These are phyloP conservation scores for Muntiacus muntjak DNA, from an alignment of 2,113 vertebrate species.

Conservation along the genomic window DNA sequence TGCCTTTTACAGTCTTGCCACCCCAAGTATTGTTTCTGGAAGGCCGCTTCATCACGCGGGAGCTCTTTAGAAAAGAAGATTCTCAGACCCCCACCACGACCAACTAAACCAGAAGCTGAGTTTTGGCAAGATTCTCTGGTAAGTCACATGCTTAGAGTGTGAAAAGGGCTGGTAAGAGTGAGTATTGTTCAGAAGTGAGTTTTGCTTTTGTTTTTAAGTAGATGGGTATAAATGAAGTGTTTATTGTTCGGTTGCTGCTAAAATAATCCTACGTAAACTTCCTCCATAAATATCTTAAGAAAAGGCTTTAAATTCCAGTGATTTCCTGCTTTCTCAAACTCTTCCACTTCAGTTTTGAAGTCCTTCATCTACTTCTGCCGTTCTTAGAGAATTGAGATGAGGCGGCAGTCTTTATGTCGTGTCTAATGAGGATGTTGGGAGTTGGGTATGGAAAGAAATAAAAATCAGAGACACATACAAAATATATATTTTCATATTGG, in stretches of 20 bases:
- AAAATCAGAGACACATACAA: not conserved
- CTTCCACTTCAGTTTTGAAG: not conserved
- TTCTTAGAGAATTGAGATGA: not conserved
- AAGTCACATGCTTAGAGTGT: not conserved
- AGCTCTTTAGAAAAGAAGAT: not conserved
- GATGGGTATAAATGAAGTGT: not conserved
- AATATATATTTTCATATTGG: not conserved
- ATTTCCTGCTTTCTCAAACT: not conserved
- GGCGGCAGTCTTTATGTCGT: not conserved
- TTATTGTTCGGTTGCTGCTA: not conserved
- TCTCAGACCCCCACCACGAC: rapidly evolving
- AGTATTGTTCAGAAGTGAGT: not conserved
- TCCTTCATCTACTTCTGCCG: not conserved
- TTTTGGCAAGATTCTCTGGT: not conserved
- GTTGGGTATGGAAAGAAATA: not conserved
- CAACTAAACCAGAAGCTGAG: not conserved
- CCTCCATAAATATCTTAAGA: not conserved
- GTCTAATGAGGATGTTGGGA: not conserved
- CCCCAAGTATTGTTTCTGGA: rapidly evolving
- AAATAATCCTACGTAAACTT: not conserved
- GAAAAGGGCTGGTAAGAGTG: rapidly evolving
- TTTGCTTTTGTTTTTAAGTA: not conserved
- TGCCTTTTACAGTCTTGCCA: not conserved
- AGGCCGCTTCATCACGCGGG: rapidly evolving
- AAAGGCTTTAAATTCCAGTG: not conserved